Percentiles rank a stretch among this genome's conserved stretches.
phyloP scores from a whole-genome alignment of 2,888 invertebrate genomes.

The Philereme vetulata region DNA sequence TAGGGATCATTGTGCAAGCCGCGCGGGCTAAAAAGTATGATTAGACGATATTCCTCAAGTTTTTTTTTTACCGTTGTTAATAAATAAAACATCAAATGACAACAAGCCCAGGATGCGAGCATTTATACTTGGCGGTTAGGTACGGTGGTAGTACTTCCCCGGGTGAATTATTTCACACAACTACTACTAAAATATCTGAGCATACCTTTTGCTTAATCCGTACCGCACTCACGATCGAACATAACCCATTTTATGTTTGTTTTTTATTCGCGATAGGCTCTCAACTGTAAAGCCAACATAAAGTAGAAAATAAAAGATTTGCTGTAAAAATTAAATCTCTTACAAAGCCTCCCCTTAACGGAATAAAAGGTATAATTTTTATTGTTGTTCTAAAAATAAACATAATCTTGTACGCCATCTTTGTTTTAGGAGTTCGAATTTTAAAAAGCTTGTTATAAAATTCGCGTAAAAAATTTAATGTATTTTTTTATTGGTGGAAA shows the following conservation, averaged over 20 bases:
- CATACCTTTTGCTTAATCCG: conserved; percentile 25
- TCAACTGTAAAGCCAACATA: conserved; percentile 67
- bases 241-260: conserved; percentile 69
- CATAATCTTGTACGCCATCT: conserved; percentile 58
- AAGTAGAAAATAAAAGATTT: conserved; percentile 74
- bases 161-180: conserved; percentile 3
- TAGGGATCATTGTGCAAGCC: no score
- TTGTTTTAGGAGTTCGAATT: conserved; percentile 67
- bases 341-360: conserved; percentile 66
- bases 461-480: conserved; percentile 47
- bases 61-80: no score
- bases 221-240: conserved; percentile 62
- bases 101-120: no score
- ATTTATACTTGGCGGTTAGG: no score
- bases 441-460: conserved; percentile 66
- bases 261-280: conserved; percentile 67
- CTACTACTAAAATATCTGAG: not conserved
- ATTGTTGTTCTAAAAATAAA: conserved; percentile 66
- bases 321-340: conserved; percentile 79
- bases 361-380: conserved; percentile 69
- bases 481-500: conserved; percentile 33
- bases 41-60: no score
- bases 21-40: no score
- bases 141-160: no score
- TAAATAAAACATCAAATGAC: no score